These are phyloP conservation scores for Xestia rhomboidea DNA, from an alignment of 2,888 invertebrate species.

Conservation along the genomic window DNA sequence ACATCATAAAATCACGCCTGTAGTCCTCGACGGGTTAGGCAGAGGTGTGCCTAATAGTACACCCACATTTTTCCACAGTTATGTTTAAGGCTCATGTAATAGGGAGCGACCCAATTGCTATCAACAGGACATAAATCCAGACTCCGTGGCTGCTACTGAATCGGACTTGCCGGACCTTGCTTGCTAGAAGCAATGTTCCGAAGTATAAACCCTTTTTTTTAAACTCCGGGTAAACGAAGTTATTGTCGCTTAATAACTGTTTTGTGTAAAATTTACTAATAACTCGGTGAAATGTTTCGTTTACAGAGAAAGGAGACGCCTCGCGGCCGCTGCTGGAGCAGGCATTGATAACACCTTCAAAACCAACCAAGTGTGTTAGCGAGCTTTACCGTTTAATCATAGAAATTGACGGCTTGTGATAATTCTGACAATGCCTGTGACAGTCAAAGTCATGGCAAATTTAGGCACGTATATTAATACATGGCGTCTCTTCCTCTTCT, in stretches of 20 bases:
- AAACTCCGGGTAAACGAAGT: not conserved
- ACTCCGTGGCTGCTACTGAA: not conserved
- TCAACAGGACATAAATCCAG: not conserved
- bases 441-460: not conserved
- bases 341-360: not conserved
- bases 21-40: not conserved
- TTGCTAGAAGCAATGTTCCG: not conserved
- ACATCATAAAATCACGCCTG: not conserved
- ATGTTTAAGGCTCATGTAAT: not conserved
- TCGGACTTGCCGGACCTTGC: not conserved
- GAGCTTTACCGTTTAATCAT: constrained; percentile 1
- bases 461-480: not conserved
- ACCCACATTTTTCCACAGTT: not conserved
- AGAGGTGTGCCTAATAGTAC: not conserved
- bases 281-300: not conserved
- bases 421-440: not conserved
- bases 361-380: not conserved
- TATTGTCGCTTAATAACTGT: not conserved
- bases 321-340: not conserved
- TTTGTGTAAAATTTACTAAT: not conserved
- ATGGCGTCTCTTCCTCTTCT: not conserved
- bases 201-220: not conserved
- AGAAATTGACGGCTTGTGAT: not conserved
- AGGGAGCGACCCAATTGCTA: not conserved
- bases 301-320: not conserved